Base-by-base conservation (phyloP, 2,888 invertebrate species). In the Spisula solida region DNA sequence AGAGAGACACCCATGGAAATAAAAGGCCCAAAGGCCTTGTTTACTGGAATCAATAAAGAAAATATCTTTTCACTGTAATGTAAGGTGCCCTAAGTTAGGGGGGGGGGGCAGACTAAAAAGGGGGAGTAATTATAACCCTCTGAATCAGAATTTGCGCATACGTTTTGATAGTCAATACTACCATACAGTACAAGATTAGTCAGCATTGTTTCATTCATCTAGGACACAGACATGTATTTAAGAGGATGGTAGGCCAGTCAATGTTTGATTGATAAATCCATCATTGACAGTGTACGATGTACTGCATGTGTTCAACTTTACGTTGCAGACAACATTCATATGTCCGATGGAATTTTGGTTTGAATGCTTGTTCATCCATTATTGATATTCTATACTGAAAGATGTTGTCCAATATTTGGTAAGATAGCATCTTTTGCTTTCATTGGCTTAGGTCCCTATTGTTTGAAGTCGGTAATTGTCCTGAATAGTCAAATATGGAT, bases 371-470 rank as follows among this genome's bases (percentile, higher is more conserved):
- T 66, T n/a, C 56, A 56, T 6, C 18, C 25, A 66, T 66, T 66
- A 66, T 66, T 66, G 60, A 10, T 66, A 66, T 66, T n/a, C 25
- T 25, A 16, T 75, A 31, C 16, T 75, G 75, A 75, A 75, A 75
- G 18, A 18, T 31, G 4, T 16, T 31, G 4, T 16, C 34, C 75
- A 75, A 75, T 75, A 75, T 75, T 75, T 25, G 14, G 75, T 75
- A 34, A 75, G 75, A 75, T 75, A 75, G 34, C 34, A 31, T 34
- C 75, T 18, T 10, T 16, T 31, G 75, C 6, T 75, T 75, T 75
- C 75, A 75, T 75, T 75, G 75, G 34, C 75, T 75, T 60, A 31
- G 25, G 29, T 75, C 16, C 18, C 75, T 75, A 31, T 75, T 75
- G 75, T 75, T 75, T 34, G 31, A 75, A 6, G 25, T 12, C 31